Evolutionary conservation across 1,140 invertebrate species (phyloP).

Genomic region (Tetramorium simillimum): DNA sequence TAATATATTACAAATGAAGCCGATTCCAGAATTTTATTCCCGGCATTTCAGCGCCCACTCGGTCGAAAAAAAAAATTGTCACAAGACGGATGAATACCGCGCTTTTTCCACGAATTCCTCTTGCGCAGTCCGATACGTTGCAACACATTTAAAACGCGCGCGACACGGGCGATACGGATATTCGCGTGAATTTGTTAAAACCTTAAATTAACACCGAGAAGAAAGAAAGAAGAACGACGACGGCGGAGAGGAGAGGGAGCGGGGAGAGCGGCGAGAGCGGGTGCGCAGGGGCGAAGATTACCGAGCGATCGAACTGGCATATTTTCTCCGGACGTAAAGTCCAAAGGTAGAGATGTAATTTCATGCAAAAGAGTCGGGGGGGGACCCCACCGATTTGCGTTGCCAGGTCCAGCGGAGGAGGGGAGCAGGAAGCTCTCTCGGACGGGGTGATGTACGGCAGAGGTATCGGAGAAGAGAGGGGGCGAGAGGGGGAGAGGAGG

Average conservation of each 20-base stretch:
- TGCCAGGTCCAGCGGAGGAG: conserved; percentile 5
- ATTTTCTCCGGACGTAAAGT: conserved; percentile 66
- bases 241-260: neutral
- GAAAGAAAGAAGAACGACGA: conserved; percentile 65
- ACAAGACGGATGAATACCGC: conserved; percentile 6
- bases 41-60: neutral
- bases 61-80: neutral
- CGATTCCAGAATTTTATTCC: neutral
- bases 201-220: conserved; percentile 45
- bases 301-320: conserved; percentile 39
- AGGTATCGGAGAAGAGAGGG: neutral
- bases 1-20: neutral
- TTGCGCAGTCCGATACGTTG: neutral
- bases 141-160: conserved; percentile 12
- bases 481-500: conserved; percentile 7
- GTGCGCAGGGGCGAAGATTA: conserved; percentile 40
- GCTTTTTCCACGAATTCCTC: conserved; percentile 4
- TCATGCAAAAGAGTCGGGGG: conserved; percentile 68
- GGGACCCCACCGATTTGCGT: conserved; percentile 38
- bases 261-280: conserved; percentile 61
- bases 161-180: neutral
- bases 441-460: conserved; percentile 62
- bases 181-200: conserved; percentile 17
- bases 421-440: conserved; percentile 47
- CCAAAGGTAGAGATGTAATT: conserved; percentile 74